Evolutionary conservation across 2,113 vertebrate genomes (phyloP), one percentile per base, ranked within the genome.

Genomic region (Megaceryle torquata): DNA sequence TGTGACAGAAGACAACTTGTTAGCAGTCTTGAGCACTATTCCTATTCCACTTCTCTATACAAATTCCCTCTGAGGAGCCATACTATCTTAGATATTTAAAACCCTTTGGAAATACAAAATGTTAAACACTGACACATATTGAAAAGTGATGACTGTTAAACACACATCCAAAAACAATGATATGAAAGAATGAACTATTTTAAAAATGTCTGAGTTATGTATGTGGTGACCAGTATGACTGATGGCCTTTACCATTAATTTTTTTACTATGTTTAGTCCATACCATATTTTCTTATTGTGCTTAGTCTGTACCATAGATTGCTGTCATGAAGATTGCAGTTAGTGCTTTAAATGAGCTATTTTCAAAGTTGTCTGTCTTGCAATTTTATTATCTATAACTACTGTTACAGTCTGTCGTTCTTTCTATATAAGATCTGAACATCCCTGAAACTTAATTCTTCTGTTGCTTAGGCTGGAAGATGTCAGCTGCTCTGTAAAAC

Each of bases 401-500:
- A 44, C 8, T 76, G 44, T 53, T 53, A 26, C 28, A 60, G 17
- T 51, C 18, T 71, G 7, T 8, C 5, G 5, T 22, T 20, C 39
- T 68, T 82, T 88, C 86, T 57, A 26, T 51, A 22, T 7, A 76
- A 86, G 56, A 29, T 39, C 9, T 76, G 78, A 67, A 43, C 70
- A 82, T 8, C 21, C 18, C 31, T 44, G 26, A 84, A 89, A 69
- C 13, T 35, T 81, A 59, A 65, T 71, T 84, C 9, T 65, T 57
- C 57, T 71, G 0, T 39, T 0, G 0, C 25, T 82, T 53, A 82
- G 44, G 24, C 41, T 91, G 39, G 25, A 86, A 64, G 9, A 54
- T 15, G 10, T 68, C 29, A 60, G 35, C 33, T 75, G 6, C 51
- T 92, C 69, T 48, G 35, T 76, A 61, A 37, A 88, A 75, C 16